Conservation (phyloP, 2,888 invertebrate genomes). For the Dynastes grantii region DNA sequence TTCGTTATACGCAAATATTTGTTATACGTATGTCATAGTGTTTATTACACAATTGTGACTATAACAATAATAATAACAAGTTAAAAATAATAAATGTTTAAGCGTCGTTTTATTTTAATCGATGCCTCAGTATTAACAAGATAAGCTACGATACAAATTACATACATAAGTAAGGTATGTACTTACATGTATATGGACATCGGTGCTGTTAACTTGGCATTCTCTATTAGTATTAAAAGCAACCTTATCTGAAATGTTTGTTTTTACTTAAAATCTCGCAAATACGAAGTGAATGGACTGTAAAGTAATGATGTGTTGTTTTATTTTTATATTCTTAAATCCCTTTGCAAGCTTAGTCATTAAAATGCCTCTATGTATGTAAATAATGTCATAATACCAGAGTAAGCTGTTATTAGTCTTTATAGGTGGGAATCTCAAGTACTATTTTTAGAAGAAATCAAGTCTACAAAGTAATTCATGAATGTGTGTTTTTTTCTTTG, state of each 20-base stretch:
- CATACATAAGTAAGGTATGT: neutral
- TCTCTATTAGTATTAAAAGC: neutral
- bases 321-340: neutral
- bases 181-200: neutral
- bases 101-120: constrained; percentile 13
- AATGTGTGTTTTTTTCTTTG: too few relatives aligned
- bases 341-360: neutral
- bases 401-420: too few relatives aligned
- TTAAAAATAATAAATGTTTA: neutral
- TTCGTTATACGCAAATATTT: neutral
- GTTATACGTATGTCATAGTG: neutral
- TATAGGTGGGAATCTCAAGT: too few relatives aligned
- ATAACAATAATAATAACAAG: constrained; percentile 11
- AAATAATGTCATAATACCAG: too few relatives aligned
- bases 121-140: neutral
- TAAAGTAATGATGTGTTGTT: neutral
- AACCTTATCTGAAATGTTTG: neutral
- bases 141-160: neutral
- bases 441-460: too few relatives aligned
- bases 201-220: neutral
- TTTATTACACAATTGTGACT: constrained; percentile 8
- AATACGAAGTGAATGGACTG: neutral
- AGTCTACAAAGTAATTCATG: too few relatives aligned
- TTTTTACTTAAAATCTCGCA: neutral
- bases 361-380: neutral